phyloP scores from a whole-genome alignment of 2,797 vertebrate species.

The Netta rufina region DNA sequence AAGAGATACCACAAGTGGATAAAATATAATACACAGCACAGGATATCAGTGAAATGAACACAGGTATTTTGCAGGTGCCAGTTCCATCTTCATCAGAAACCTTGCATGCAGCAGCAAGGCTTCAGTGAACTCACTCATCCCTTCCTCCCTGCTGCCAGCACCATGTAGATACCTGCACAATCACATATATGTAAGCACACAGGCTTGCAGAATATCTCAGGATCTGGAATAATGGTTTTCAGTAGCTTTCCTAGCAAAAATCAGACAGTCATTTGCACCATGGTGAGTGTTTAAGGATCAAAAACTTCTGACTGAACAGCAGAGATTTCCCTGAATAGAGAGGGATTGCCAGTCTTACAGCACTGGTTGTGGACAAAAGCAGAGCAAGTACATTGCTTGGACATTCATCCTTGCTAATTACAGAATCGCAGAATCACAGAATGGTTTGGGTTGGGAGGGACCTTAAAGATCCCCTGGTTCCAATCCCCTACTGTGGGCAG shows the following conservation, averaged over 20 bases:
- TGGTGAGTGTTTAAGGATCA: background rate
- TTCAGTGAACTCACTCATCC: background rate
- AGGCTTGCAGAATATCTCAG: background rate
- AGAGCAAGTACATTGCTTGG: background rate
- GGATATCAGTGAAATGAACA: background rate
- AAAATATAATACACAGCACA: background rate
- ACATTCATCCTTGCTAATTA: background rate
- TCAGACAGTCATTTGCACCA: background rate
- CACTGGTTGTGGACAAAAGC: background rate
- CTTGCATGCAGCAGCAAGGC: fast-evolving
- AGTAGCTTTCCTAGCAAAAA: background rate
- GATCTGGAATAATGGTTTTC: background rate
- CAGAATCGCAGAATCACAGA: no score
- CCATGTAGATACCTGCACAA: background rate
- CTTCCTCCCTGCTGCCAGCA: background rate
- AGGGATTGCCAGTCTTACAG: background rate
- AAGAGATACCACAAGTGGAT: background rate
- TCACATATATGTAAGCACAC: background rate
- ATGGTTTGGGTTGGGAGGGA: no score
- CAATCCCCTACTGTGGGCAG: no score
- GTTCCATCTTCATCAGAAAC: background rate
- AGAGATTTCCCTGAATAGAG: background rate
- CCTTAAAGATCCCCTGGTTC: no score
- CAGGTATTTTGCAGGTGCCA: background rate
- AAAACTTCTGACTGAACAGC: background rate